These are phyloP conservation scores for Plotosus lineatus DNA, from an alignment of 2,113 vertebrate genomes.

Conservation along the genomic window DNA sequence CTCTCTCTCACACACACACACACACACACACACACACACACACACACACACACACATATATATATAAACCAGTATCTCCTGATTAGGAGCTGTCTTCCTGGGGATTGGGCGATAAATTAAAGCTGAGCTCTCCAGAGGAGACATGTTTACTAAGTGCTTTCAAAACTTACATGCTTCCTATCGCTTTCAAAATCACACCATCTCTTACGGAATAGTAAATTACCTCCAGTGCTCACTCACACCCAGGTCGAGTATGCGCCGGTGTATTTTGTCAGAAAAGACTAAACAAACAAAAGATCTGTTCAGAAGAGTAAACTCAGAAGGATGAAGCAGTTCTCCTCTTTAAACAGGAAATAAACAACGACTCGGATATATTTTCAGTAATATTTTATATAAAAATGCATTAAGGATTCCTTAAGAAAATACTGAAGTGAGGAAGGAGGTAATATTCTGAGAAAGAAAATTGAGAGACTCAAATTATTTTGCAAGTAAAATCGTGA, in stretches of 20 bases:
- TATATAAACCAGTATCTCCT: background rate
- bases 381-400: too few species aligned
- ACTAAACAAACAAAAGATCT: background rate
- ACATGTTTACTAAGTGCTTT: slow-evolving; percentile 21
- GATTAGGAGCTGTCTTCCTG: slow-evolving; percentile 21
- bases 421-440: too few species aligned
- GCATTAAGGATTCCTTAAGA: too few species aligned
- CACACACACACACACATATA: too few species aligned
- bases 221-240: background rate
- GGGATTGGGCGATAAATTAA: slow-evolving; percentile 19
- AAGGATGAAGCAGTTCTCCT: background rate
- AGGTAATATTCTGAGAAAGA: too few species aligned
- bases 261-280: background rate
- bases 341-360: background rate
- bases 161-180: too few species aligned
- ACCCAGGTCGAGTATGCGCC: background rate
- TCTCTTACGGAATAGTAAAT: slow-evolving; percentile 14
- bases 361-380: background rate
- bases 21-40: slow-evolving; percentile 16
- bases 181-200: slow-evolving; percentile 30
- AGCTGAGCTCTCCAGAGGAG: slow-evolving; percentile 13
- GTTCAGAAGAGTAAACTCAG: background rate
- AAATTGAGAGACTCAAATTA: too few species aligned
- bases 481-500: too few species aligned
- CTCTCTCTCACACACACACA: background rate